These are phyloP conservation scores for Andrena minutula DNA, from an alignment of 2,888 invertebrate genomes.

Conservation along the genomic window DNA sequence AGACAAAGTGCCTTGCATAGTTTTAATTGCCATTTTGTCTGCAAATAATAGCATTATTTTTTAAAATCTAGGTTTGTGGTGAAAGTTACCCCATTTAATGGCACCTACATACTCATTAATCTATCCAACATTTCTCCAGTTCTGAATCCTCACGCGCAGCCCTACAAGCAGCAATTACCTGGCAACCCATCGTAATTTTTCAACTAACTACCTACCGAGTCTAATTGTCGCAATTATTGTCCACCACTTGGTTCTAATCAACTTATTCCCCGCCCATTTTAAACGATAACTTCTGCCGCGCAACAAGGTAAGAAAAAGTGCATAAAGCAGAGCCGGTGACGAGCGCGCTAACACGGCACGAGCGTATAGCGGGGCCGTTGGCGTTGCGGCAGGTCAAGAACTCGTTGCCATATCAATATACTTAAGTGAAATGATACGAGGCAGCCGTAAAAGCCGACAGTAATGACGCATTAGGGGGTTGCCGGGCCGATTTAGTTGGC, in stretches of 20 bases:
- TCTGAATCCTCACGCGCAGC: too few species aligned
- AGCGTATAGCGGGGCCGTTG: constrained; percentile 71
- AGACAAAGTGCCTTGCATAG: too few species aligned
- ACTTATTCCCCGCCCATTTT: neutral
- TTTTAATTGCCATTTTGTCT: too few species aligned
- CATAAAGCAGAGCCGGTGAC: constrained; percentile 44
- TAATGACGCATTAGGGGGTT: constrained; percentile 85
- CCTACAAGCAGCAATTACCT: too few species aligned
- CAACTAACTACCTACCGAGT: neutral
- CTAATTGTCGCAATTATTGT: neutral
- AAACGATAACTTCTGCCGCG: neutral
- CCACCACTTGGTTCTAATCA: neutral
- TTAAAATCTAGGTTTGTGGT: too few species aligned
- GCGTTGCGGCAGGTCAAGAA: constrained; percentile 84
- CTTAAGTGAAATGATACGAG: constrained; percentile 85
- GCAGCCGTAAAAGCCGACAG: constrained; percentile 84
- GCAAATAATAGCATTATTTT: too few species aligned
- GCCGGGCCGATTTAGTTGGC: constrained; percentile 84
- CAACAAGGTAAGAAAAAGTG: constrained; percentile 29
- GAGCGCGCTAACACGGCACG: constrained; percentile 76
- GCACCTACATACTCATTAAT: too few species aligned
- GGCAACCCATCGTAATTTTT: too few species aligned
- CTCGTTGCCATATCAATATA: constrained; percentile 85
- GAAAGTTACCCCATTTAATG: too few species aligned
- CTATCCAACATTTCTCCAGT: too few species aligned